A percentile compares a stretch with the other conserved stretches of the same genome.
phyloP scores from a whole-genome alignment of 2,797 vertebrate species.

The Spondyliosoma cantharus region DNA sequence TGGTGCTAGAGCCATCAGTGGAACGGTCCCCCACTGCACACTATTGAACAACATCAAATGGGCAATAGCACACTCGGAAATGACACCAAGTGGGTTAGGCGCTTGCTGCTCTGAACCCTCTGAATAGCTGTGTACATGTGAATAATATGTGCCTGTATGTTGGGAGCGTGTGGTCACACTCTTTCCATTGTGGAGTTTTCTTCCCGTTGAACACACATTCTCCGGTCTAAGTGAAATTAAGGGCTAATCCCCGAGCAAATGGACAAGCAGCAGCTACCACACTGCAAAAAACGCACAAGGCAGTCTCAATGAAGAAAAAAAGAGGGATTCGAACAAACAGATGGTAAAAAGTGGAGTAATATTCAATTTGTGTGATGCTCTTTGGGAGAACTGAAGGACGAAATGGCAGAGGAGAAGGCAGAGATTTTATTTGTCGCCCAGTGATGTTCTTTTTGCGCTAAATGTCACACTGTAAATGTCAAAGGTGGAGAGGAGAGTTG shows the following conservation, averaged over 20 bases:
- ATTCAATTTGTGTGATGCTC: slow-evolving; percentile 77
- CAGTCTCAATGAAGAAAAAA: slow-evolving; percentile 34
- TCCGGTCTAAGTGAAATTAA: slow-evolving; percentile 79
- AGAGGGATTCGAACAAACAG: slow-evolving; percentile 55
- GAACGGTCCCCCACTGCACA: slow-evolving; percentile 59
- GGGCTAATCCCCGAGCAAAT: slow-evolving; percentile 76
- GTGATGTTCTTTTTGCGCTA: slow-evolving; percentile 67
- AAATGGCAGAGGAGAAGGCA: slow-evolving; percentile 44
- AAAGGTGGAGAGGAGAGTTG: slow-evolving; percentile 71
- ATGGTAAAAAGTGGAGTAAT: slow-evolving; percentile 67
- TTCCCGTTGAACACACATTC: slow-evolving; percentile 57
- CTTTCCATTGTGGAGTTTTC: slow-evolving; percentile 18
- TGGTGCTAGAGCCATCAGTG: slow-evolving; percentile 61
- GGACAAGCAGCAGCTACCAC: slow-evolving; percentile 52
- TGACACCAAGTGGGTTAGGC: slow-evolving; percentile 51
- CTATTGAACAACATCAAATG: slow-evolving; percentile 56
- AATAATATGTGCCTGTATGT: slow-evolving; percentile 3
- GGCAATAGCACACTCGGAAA: slow-evolving; percentile 58
- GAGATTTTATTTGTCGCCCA: slow-evolving; percentile 55
- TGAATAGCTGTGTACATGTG: slow-evolving; percentile 27
- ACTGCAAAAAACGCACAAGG: slow-evolving; percentile 52
- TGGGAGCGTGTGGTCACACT: slow-evolving; percentile 1
- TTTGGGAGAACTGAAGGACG: slow-evolving; percentile 57
- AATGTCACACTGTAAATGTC: slow-evolving; percentile 79
- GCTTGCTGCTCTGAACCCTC: slow-evolving; percentile 51